These are phyloP conservation scores for Gryllus bimaculatus DNA, from an alignment of 1,140 invertebrate genomes.

Conservation along the genomic window DNA sequence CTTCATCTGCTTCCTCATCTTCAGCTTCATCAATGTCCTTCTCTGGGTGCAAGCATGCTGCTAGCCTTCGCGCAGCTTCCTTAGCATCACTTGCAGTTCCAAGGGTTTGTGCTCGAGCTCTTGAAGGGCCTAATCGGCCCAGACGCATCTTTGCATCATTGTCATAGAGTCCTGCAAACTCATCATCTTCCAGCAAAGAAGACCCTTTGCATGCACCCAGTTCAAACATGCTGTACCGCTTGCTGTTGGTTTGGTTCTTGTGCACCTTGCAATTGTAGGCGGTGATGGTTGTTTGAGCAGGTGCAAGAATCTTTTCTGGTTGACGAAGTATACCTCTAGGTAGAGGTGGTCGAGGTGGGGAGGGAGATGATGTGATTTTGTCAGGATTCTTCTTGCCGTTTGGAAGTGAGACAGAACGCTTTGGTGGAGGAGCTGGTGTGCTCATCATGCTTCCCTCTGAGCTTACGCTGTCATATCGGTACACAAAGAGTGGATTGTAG, in stretches of 20 bases:
- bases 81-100: background rate
- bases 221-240: conserved; percentile 74
- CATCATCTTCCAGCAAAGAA: conserved; percentile 50
- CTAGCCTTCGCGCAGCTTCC: conserved; percentile 6
- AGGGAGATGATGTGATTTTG: conserved; percentile 34
- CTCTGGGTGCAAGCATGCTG: conserved; percentile 10
- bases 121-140: background rate
- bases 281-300: conserved; percentile 13
- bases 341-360: conserved; percentile 56
- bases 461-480: conserved; percentile 64
- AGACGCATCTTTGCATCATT: background rate
- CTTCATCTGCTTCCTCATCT: conserved; percentile 31
- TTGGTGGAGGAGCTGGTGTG: conserved; percentile 43
- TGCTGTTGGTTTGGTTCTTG: conserved; percentile 45
- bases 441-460: conserved; percentile 27
- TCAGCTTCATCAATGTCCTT: conserved; percentile 20
- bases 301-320: conserved; percentile 39
- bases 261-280: conserved; percentile 34
- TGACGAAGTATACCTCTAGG: conserved; percentile 56
- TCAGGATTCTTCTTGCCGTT: conserved; percentile 32
- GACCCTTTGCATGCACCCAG: conserved; percentile 36
- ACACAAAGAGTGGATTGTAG: conserved; percentile 64
- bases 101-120: background rate
- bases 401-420: conserved; percentile 52
- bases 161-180: background rate